phyloP scores from a whole-genome alignment of 2,797 vertebrate genomes.

The Leptatherina wallacei region DNA sequence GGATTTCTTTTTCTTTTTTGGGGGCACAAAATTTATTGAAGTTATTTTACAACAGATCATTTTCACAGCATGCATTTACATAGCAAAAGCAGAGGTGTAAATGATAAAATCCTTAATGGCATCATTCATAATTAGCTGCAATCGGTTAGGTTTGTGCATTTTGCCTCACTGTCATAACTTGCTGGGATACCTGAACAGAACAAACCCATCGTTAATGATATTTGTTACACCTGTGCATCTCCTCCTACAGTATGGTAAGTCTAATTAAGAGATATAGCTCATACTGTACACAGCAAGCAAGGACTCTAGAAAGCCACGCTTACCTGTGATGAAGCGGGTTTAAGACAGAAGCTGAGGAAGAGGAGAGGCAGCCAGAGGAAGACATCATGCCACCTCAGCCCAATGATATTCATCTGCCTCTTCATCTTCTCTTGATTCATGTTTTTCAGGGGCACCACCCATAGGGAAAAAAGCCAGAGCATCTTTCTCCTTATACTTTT shows the following conservation, averaged over 20 bases:
- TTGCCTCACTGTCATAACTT: background rate
- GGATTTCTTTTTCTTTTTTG: background rate
- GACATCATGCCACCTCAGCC: constrained; percentile 29
- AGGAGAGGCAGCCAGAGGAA: constrained; percentile 56
- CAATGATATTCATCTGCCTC: constrained; percentile 13
- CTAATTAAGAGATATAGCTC: background rate
- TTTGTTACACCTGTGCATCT: background rate
- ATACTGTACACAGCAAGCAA: background rate
- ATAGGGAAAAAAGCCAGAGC: background rate
- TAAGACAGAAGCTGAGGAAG: constrained; percentile 56
- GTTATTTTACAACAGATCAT: background rate
- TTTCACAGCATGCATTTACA: background rate
- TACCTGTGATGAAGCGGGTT: constrained; percentile 73
- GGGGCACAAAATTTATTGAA: background rate
- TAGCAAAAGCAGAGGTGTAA: background rate
- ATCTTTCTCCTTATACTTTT: constrained; percentile 14
- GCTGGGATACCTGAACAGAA: background rate
- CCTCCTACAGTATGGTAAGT: background rate
- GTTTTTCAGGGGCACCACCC: constrained; percentile 15
- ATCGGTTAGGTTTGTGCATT: background rate
- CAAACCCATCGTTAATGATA: background rate
- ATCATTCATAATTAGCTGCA: background rate
- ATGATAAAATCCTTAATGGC: background rate
- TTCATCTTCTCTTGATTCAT: constrained; percentile 15
- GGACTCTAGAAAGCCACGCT: constrained; percentile 23